These are phyloP conservation scores for Sinopyrophorus schimmeli DNA, from an alignment of 2,888 invertebrate genomes.

Conservation along the genomic window DNA sequence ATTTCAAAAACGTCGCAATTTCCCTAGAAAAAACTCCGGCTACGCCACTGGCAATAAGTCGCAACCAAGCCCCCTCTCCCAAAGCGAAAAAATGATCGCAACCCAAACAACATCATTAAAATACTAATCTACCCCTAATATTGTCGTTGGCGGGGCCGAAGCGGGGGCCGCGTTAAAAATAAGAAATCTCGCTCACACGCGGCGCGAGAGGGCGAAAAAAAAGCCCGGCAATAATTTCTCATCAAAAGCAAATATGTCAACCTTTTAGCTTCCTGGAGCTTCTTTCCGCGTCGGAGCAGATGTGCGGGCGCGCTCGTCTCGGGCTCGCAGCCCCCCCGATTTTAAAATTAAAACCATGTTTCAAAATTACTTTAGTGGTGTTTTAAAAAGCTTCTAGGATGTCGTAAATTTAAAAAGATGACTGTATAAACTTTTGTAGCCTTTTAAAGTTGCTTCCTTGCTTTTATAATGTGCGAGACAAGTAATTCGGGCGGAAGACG, in stretches of 20 bases:
- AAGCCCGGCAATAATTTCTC: constrained; percentile 23
- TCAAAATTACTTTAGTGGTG: constrained; percentile 55
- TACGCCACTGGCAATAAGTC: too few species aligned
- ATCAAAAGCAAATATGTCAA: constrained; percentile 33
- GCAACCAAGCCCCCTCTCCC: too few species aligned
- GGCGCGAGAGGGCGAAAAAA: too few species aligned
- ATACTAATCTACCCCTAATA: too few species aligned
- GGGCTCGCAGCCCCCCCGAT: constrained; percentile 42
- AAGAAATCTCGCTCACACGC: too few species aligned
- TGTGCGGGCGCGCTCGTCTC: constrained; percentile 30
- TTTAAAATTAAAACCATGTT: constrained; percentile 56
- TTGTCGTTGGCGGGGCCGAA: too few species aligned
- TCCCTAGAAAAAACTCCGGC: too few species aligned
- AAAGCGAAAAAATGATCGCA: too few species aligned
- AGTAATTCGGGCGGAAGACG: constrained; percentile 40
- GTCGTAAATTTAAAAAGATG: constrained; percentile 56
- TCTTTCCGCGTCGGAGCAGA: constrained; percentile 33
- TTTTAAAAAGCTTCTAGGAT: constrained; percentile 54
- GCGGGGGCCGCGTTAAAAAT: too few species aligned
- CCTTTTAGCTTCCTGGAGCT: constrained; percentile 30
- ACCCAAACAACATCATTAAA: too few species aligned
- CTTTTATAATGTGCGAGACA: constrained; percentile 36
- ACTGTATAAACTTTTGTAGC: constrained; percentile 52
- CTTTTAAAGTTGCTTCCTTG: constrained; percentile 47
- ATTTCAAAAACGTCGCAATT: too few species aligned